Evolutionary conservation across 2,888 invertebrate genomes (phyloP).

Genomic region (Aplocera efformata): DNA sequence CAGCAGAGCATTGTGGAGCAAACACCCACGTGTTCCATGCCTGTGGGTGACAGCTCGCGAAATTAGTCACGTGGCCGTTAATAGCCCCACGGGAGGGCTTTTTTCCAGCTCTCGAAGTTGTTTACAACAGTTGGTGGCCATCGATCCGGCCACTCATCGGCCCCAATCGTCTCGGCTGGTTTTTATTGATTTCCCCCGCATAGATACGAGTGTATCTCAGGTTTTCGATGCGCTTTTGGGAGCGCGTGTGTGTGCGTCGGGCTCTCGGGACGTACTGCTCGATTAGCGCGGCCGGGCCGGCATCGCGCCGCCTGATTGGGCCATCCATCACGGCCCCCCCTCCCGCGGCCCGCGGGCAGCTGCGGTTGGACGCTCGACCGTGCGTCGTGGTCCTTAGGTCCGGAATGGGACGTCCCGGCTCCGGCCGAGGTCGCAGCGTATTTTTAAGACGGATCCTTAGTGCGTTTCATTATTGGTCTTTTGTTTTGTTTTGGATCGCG

Average conservation of each 20-base stretch:
- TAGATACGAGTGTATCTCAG: slow-evolving; percentile 42
- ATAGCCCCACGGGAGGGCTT: slow-evolving; percentile 65
- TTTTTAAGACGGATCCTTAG: slow-evolving; percentile 78
- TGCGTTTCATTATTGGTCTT: slow-evolving; percentile 77
- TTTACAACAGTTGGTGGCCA: slow-evolving; percentile 77
- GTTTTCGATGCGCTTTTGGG: slow-evolving; percentile 57
- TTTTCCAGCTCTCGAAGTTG: slow-evolving; percentile 64
- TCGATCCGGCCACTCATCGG: slow-evolving; percentile 71
- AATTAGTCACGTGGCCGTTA: slow-evolving; percentile 78
- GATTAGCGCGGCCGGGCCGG: slow-evolving; percentile 74
- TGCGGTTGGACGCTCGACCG: slow-evolving; percentile 50
- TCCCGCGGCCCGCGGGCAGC: slow-evolving; percentile 46
- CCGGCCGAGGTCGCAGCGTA: slow-evolving; percentile 71
- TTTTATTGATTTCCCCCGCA: slow-evolving; percentile 65
- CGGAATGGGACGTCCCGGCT: slow-evolving; percentile 38
- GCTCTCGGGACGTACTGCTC: slow-evolving; percentile 69
- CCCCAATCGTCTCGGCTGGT: slow-evolving; percentile 58
- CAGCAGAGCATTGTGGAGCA: slow-evolving; percentile 17
- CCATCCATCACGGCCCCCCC: slow-evolving; percentile 76
- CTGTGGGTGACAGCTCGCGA: slow-evolving; percentile 75
- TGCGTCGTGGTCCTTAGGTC: slow-evolving; percentile 29
- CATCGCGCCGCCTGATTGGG: slow-evolving; percentile 78
- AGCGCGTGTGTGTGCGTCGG: slow-evolving; percentile 58
- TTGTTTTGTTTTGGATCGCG: slow-evolving; percentile 62
- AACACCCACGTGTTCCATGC: slow-evolving; percentile 54